These are phyloP conservation scores for Muricea muricata DNA, from an alignment of 92 coral and sea anemone genomes.

Conservation along the genomic window DNA sequence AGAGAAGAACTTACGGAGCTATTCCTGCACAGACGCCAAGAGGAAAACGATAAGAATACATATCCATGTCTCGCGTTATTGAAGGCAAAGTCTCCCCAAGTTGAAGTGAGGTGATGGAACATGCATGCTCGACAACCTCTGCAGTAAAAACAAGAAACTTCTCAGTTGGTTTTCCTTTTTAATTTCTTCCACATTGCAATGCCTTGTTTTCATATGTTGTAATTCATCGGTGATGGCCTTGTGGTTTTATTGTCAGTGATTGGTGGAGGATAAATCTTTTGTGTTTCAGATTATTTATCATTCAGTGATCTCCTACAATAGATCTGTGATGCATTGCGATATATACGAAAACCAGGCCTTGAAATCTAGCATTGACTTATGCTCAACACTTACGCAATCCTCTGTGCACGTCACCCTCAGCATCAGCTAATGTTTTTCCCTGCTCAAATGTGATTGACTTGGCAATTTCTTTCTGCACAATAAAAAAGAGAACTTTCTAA, in stretches of 20 bases:
- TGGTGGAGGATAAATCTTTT: too few species aligned
- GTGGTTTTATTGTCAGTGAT: too few species aligned
- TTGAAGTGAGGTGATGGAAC: conserved; percentile 94
- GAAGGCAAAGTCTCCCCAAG: conserved; percentile 98
- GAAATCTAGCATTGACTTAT: background rate
- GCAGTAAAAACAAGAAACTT: conserved; percentile 7
- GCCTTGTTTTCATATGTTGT: too few species aligned
- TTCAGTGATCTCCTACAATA: too few species aligned
- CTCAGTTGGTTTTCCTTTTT: background rate
- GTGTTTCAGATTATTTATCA: too few species aligned
- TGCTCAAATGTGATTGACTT: conserved; percentile 83
- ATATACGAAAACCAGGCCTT: too few species aligned
- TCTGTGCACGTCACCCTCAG: conserved; percentile 90
- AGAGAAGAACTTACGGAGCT: conserved; percentile 79
- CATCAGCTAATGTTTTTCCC: conserved; percentile 94
- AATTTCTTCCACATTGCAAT: background rate
- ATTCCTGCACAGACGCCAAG: conserved; percentile 97
- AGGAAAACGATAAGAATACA: conserved; percentile 90
- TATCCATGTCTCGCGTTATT: conserved; percentile 97
- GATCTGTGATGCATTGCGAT: background rate
- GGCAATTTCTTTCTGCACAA: conserved; percentile 85
- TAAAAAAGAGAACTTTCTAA: background rate
- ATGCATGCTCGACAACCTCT: conserved; percentile 99
- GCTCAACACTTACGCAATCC: conserved; percentile 85
- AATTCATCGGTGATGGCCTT: too few species aligned